phyloP scores from a whole-genome alignment of 2,113 vertebrate genomes.

The Opisthocomus hoazin region DNA sequence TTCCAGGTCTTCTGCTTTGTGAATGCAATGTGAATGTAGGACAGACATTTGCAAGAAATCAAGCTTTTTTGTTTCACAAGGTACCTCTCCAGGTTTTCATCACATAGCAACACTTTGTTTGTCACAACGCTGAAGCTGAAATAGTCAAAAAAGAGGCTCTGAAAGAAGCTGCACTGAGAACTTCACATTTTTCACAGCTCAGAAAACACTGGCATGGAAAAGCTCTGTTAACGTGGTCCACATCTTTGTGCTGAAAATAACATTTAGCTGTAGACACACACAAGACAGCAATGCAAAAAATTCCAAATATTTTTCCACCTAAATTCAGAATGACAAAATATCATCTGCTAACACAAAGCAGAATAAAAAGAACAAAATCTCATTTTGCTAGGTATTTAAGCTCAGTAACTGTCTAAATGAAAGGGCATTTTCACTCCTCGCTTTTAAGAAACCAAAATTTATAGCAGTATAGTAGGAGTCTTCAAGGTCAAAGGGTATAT shows the following conservation, averaged over 20 bases:
- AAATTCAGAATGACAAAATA: not conserved
- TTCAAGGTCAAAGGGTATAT: conserved; percentile 64
- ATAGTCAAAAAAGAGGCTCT: not conserved
- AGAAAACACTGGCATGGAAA: not conserved
- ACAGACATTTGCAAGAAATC: not conserved
- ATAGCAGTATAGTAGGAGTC: conserved; percentile 17
- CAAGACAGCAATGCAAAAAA: not conserved
- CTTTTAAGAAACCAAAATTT: conserved; percentile 43
- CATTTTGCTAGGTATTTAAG: conserved; percentile 25
- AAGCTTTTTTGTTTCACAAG: not conserved
- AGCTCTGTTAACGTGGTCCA: not conserved
- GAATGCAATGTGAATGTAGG: not conserved
- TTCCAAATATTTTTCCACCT: not conserved
- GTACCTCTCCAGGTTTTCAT: not conserved
- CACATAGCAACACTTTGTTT: not conserved
- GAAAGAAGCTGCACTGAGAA: not conserved
- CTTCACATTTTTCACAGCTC: conserved; percentile 36
- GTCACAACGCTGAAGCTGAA: not conserved
- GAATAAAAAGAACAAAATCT: not conserved
- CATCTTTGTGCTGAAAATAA: conserved; percentile 16
- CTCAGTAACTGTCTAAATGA: not conserved
- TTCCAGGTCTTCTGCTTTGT: not conserved
- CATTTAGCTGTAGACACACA: not conserved
- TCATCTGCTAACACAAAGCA: not conserved
- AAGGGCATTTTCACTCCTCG: not conserved